Percentiles rank a stretch among this genome's conserved stretches.
These are phyloP conservation scores for Dynastes grantii DNA, from an alignment of 2,888 invertebrate genomes.

Conservation along the genomic window DNA sequence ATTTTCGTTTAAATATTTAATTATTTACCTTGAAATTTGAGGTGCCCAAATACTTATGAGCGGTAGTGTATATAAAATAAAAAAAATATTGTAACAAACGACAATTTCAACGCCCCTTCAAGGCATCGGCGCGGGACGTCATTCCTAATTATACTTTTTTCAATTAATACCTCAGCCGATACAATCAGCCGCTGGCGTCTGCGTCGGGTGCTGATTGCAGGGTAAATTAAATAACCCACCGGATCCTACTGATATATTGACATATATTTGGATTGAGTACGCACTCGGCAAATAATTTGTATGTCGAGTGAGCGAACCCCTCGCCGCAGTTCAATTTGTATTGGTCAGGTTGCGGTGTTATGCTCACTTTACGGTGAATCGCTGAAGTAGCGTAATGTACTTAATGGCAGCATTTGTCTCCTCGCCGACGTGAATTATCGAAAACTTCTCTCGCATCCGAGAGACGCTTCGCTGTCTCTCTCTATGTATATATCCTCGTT, in stretches of 20 bases:
- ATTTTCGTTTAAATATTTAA: no score
- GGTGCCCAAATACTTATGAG: no score
- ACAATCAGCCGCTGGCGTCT: slow-evolving; percentile 7
- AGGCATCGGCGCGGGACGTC: no score
- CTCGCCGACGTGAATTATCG: slow-evolving; percentile 20
- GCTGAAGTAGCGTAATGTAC: slow-evolving; percentile 54
- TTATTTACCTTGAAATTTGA: no score
- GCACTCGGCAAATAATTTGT: slow-evolving; percentile 53
- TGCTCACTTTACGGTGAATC: slow-evolving; percentile 53
- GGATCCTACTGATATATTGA: slow-evolving; percentile 38
- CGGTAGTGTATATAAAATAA: no score
- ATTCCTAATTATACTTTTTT: slow-evolving; percentile 1
- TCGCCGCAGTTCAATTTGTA: slow-evolving; percentile 58
- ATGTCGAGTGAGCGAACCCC: slow-evolving; percentile 53
- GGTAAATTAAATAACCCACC: slow-evolving; percentile 12
- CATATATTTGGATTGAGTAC: slow-evolving; percentile 42
- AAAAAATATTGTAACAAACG: no score
- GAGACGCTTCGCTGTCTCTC: no score
- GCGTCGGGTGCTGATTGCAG: neutral
- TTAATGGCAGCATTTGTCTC: slow-evolving; percentile 51
- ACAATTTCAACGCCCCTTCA: no score
- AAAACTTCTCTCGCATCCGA: slow-evolving; percentile 4
- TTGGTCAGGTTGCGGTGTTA: slow-evolving; percentile 56
- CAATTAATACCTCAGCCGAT: slow-evolving; percentile 14
- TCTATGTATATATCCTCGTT: no score